A percentile compares a stretch with the other conserved stretches of the same genome.
Conservation (phyloP, 2,888 invertebrate genomes). For the Parnassius apollo region DNA sequence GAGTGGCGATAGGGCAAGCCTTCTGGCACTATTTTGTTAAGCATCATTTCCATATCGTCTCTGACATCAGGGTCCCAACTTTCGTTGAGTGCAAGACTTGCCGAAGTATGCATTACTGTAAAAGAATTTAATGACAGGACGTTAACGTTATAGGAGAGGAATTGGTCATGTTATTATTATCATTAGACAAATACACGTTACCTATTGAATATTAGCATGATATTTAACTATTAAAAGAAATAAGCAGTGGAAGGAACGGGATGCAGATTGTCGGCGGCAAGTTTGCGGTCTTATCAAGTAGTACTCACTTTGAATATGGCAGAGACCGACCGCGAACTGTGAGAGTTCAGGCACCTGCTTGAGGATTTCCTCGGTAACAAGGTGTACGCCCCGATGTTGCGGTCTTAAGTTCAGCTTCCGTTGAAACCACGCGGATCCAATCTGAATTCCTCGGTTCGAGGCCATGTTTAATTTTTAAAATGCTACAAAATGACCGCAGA, state of each 20-base stretch:
- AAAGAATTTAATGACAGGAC: constrained; percentile 38
- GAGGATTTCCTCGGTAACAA: constrained; percentile 97
- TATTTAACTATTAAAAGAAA: constrained; percentile 32
- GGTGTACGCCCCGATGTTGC: constrained; percentile 97
- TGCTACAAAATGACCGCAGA: constrained; percentile 78
- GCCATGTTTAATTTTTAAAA: constrained; percentile 87
- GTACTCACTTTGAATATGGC: constrained; percentile 97
- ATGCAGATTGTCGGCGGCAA: constrained; percentile 60
- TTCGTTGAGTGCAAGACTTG: constrained; percentile 97
- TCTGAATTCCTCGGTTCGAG: constrained; percentile 95
- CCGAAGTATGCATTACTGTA: constrained; percentile 98
- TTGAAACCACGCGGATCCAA: constrained; percentile 99
- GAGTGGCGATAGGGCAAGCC: constrained; percentile 97
- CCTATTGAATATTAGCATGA: constrained; percentile 16
- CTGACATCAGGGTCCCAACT: constrained; percentile 99
- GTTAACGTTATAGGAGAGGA: no score
- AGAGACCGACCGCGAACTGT: constrained; percentile 96
- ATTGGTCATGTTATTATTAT: no score
- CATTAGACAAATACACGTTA: no score
- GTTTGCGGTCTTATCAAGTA: constrained; percentile 58
- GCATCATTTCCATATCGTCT: constrained; percentile 99
- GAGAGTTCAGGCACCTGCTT: constrained; percentile 96
- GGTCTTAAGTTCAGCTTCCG: constrained; percentile 97
- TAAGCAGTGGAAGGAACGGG: constrained; percentile 38
- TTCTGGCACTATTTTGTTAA: constrained; percentile 99